phyloP scores from a whole-genome alignment of 2,113 vertebrate species.

The Atlantisia rogersi region DNA sequence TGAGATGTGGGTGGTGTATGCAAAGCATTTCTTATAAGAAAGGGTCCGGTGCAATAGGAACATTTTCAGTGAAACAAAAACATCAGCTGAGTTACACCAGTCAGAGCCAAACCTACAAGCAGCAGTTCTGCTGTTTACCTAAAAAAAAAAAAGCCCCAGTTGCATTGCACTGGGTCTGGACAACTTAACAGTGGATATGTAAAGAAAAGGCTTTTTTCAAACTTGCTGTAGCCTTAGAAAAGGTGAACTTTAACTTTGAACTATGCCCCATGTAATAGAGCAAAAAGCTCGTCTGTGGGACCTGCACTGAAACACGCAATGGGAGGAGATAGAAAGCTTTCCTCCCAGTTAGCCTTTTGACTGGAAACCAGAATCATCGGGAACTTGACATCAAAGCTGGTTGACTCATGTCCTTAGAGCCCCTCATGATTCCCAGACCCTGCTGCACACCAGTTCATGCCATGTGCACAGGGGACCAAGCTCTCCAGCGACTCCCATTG shows the following conservation, averaged over 20 bases:
- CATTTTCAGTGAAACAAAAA: neutral
- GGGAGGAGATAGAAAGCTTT: neutral
- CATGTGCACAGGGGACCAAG: neutral
- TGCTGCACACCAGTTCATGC: neutral
- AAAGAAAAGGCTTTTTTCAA: neutral
- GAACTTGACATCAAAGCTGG: neutral
- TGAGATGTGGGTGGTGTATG: neutral
- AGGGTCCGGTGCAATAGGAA: accelerated
- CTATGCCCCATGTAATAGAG: neutral
- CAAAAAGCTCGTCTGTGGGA: accelerated
- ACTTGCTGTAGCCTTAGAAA: neutral
- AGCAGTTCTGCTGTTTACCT: neutral
- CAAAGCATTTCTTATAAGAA: neutral
- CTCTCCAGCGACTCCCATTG: neutral
- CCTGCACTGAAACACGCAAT: neutral
- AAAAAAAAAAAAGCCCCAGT: neutral
- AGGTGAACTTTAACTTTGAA: neutral
- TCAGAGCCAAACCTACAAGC: neutral
- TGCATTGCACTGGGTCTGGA: neutral
- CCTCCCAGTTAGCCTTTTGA: neutral
- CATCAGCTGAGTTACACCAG: neutral
- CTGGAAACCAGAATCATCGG: neutral
- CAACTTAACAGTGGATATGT: neutral
- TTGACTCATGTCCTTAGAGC: neutral
- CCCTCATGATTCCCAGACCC: neutral